Evolutionary conservation across 2,888 invertebrate genomes (phyloP), one percentile per base, ranked within the genome.

Genomic region (Cyaniris semiargus): DNA sequence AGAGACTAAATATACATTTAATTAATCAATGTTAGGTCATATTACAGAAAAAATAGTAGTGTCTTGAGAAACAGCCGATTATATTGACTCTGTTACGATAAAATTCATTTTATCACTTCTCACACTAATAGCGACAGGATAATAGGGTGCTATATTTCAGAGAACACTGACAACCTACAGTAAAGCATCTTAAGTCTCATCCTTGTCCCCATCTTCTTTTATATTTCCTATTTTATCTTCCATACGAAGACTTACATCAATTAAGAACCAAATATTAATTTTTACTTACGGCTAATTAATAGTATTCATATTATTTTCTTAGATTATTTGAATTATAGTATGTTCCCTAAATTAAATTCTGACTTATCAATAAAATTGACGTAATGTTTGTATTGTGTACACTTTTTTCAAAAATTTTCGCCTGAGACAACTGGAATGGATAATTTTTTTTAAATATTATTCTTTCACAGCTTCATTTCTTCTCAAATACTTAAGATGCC

Each of bases 71-170:
- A 71, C 21, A 21, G 44, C 72, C 72, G n/a, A 13, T 31, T 21
- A 66, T 70, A 44, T 78, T 70, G 31, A 76, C 74, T 77, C 76
- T 78, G 78, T 66, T 78, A 53, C 76, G 66, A 78, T 66, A 48
- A 10, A 18, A 27, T 78, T 81, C 85, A 88, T 86, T 85, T 86
- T 81, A 80, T 86, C 88, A 90, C 90, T 90, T 85, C 85, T 87
- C 90, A 90, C 86, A 91, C 89, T 91, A 92, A 90, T 88, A 92
- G 91, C 92, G 90, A 92, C 83, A 92, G 91, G 88, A 92, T 87
- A 91, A 86, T 87, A 90, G 90, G 91, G 91, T 93, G 90, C 92
- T 92, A 89, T 92, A 89, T 83, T 87, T 85, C 89, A 89, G 86
- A 90, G 86, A 89, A 91, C 90, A 90, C 86, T 85, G 85, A 85